phyloP scores from a whole-genome alignment of 2,888 invertebrate genomes.

The Brachylomia viminalis region DNA sequence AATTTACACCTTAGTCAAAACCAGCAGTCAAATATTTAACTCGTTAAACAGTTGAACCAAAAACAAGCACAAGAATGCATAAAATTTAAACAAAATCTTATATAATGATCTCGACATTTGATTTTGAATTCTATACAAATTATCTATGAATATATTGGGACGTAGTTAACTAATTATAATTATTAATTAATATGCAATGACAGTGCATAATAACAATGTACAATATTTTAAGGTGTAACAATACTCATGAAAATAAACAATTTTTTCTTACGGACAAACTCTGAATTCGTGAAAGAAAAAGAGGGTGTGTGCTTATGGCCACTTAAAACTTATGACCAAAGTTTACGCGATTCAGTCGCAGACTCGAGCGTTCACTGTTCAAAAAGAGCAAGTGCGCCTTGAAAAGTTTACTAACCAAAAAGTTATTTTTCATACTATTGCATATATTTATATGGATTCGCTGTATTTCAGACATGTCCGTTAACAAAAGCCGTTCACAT shows the following conservation, averaged over 20 bases:
- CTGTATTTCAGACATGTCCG: neutral
- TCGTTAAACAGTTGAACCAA: constrained; percentile 38
- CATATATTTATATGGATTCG: neutral
- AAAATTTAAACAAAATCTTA: constrained; percentile 63
- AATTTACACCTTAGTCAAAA: constrained; percentile 2
- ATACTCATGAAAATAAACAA: too few species aligned
- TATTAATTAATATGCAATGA: constrained; percentile 16
- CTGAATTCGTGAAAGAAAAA: neutral
- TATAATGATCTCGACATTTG: constrained; percentile 54
- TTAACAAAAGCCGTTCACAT: neutral
- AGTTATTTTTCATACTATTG: neutral
- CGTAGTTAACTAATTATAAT: constrained; percentile 10
- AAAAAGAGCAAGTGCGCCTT: neutral
- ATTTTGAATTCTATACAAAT: constrained; percentile 34
- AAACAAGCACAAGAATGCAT: constrained; percentile 65
- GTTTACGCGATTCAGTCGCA: neutral
- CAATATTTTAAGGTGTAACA: neutral
- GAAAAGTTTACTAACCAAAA: too few species aligned
- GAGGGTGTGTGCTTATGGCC: neutral
- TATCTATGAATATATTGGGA: constrained; percentile 18
- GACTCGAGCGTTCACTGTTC: neutral
- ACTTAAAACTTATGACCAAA: neutral
- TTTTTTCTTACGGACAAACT: neutral
- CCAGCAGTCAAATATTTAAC: constrained; percentile 51
- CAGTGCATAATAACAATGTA: neutral